Percentiles rank a stretch among this genome's conserved stretches.
These are phyloP conservation scores for Sylvia atricapilla DNA, from an alignment of 2,113 vertebrate genomes.

Conservation along the genomic window DNA sequence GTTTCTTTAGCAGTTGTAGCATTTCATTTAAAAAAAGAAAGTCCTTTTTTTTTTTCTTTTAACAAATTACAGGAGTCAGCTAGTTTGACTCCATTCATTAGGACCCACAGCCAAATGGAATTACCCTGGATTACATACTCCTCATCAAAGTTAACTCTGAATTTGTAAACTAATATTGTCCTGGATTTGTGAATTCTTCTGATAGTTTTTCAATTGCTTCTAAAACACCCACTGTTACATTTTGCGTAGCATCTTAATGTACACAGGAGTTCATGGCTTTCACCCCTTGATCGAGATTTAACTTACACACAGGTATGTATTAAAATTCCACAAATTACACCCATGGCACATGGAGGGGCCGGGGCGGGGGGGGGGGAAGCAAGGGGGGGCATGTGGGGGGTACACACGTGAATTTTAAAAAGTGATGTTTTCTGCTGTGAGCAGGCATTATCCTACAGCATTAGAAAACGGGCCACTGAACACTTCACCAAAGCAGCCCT, in stretches of 20 bases:
- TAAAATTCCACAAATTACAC: not conserved
- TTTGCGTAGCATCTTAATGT: not conserved
- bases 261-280: not conserved
- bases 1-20: not conserved
- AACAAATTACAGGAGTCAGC: not conserved
- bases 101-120: not conserved
- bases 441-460: not conserved
- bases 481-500: not conserved
- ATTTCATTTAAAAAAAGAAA: not conserved
- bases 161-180: not conserved
- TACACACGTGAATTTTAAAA: not conserved
- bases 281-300: not conserved
- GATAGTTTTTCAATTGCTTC: not conserved
- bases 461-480: not conserved
- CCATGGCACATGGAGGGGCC: not conserved
- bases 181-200: not conserved
- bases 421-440: not conserved
- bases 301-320: not conserved
- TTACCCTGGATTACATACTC: not conserved
- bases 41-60: not conserved
- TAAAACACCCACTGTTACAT: not conserved
- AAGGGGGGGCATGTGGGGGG: fast-evolving
- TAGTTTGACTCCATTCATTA: not conserved
- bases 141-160: not conserved
- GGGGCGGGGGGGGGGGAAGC: fast-evolving